Base-by-base conservation (phyloP, 2,888 invertebrate genomes). In the Anodontia alba region DNA sequence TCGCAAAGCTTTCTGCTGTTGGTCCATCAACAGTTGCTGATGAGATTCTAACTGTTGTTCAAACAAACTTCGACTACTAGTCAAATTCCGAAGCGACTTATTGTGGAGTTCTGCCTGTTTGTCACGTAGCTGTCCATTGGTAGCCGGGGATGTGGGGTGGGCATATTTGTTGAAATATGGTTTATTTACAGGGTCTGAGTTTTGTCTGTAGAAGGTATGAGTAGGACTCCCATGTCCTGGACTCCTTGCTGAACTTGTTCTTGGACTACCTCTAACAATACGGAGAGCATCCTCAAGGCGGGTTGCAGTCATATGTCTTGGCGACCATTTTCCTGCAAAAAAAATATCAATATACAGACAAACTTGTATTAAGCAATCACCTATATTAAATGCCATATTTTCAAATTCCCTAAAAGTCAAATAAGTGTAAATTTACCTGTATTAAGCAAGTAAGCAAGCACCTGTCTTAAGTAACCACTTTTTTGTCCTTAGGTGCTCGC, bases 31-130 rank as follows among this genome's bases (percentile, higher is more conserved):
- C 68, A 89, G 81, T 29, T 89, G 90, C 73, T 93, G 93, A 31
- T 93, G 92, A 5, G 92, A 89, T 74, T 92, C 90, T 31, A 93
- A 83, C 75, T 92, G 91, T 57, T 92, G 90, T 83, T 94, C 94
- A 88, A 94, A 94, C 75, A 93, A 83, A 73, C 84, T 92, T 26
- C 90, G 86, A 76, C 93, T 93, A 81, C 87, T 91, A 31, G 84
- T 91, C 70, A 92, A 74, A 78, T 93, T 93, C 36, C 89, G 87
- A 69, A 93, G 78, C 75, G 93, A 93, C 70, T 88, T 87, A 69
- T 90, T 89, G 76, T 91, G 90, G 43, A 92, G 78, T 43, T 90
- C 89, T 12, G 85, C 86, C 66, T 78, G 78, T 73, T 84, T 83
- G 17, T 86, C 77, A 31, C 51, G 68, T 3, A 74, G 66, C 36